Percentiles rank a stretch among this genome's conserved stretches.
Conservation (phyloP, 2,888 invertebrate genomes). For the Drosophila aldrichi region DNA sequence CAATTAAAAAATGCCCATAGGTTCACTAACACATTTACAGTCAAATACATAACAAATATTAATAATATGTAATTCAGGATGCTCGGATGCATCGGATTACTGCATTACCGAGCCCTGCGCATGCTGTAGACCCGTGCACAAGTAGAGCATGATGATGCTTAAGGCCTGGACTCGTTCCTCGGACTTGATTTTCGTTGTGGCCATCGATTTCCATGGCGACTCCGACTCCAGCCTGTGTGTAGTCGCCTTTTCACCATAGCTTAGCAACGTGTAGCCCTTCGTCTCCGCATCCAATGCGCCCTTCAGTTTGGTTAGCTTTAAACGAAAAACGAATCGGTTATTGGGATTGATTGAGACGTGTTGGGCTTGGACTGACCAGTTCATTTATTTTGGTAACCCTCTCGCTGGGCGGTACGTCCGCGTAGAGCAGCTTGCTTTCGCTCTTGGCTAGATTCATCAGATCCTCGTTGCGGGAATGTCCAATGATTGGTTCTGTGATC, state of each 20-base stretch:
- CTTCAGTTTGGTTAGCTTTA: constrained; percentile 91
- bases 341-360: no score
- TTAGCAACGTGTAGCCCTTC: constrained; percentile 83
- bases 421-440: constrained; percentile 93
- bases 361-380: constrained; percentile 88
- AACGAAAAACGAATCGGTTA: not conserved
- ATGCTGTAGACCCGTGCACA: constrained; percentile 95
- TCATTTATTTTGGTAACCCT: constrained; percentile 92
- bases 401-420: constrained; percentile 89
- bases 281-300: constrained; percentile 91
- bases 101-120: constrained; percentile 83
- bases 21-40: constrained; percentile 75
- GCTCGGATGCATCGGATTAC: constrained; percentile 44
- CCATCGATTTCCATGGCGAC: constrained; percentile 72
- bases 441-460: constrained; percentile 95
- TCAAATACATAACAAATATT: constrained; percentile 47
- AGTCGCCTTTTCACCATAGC: constrained; percentile 24
- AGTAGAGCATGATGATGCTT: constrained; percentile 96
- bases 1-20: constrained; percentile 59
- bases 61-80: constrained; percentile 1
- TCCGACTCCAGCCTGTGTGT: constrained; percentile 88
- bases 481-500: constrained; percentile 83
- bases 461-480: constrained; percentile 88
- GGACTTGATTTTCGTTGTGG: constrained; percentile 85
- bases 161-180: constrained; percentile 96